These are phyloP conservation scores for Nothocercus nigrocapillus DNA, from an alignment of 2,113 vertebrate genomes.

Conservation along the genomic window DNA sequence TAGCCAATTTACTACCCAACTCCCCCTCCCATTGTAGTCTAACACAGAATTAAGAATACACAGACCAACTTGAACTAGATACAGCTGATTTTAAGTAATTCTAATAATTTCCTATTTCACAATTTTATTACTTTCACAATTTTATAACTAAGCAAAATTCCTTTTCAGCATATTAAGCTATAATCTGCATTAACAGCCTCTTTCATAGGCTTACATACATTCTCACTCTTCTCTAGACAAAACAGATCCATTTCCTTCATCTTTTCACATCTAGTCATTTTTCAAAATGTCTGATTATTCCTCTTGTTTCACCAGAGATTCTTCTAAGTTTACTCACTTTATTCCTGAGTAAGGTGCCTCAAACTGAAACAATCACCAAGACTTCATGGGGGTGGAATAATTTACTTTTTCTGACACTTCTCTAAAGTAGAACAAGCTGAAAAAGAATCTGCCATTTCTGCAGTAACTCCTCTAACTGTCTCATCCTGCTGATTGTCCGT, in stretches of 20 bases:
- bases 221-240: background rate
- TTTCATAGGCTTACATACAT: background rate
- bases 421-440: background rate
- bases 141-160: constrained; percentile 3
- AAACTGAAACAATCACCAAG: background rate
- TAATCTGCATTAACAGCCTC: background rate
- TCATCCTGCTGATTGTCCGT: constrained; percentile 6
- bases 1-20: background rate
- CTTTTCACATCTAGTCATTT: background rate
- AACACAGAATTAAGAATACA: background rate
- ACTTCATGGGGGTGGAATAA: background rate
- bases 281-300: background rate
- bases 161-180: background rate
- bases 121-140: background rate
- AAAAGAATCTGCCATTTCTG: background rate
- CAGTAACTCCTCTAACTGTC: background rate
- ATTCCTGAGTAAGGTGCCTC: background rate
- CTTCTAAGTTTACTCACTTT: background rate
- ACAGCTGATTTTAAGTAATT: background rate
- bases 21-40: background rate
- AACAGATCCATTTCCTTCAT: background rate
- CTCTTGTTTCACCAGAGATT: background rate
- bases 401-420: background rate
- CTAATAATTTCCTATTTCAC: background rate
- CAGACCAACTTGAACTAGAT: background rate